Evolutionary conservation across 2,797 vertebrate species (phyloP).

Genomic region (Neomorphus geoffroyi): DNA sequence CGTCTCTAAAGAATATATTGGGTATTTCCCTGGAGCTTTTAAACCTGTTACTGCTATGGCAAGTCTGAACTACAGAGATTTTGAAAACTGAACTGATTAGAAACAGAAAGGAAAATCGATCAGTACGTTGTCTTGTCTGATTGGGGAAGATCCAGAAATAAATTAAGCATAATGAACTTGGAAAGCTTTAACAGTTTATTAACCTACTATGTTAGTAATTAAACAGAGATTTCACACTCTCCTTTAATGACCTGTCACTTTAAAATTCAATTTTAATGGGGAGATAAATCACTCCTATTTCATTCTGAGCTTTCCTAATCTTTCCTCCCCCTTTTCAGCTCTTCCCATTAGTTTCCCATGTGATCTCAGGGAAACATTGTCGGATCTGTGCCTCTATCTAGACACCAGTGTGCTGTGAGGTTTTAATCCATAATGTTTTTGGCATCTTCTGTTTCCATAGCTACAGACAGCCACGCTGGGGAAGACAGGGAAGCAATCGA

Average conservation of each 20-base stretch:
- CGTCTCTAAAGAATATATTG: background rate
- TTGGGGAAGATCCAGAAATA: background rate
- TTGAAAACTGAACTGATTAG: background rate
- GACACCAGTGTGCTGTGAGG: background rate
- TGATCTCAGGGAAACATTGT: background rate
- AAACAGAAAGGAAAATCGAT: background rate
- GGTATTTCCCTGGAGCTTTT: background rate
- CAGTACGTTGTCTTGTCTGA: background rate
- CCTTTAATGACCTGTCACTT: background rate
- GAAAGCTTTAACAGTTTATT: slow-evolving; percentile 1
- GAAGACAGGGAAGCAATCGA: background rate
- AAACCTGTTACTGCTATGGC: background rate
- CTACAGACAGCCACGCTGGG: background rate
- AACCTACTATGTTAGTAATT: background rate
- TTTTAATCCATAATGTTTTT: background rate
- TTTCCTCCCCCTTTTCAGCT: background rate
- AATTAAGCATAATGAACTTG: background rate
- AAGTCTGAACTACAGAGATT: background rate
- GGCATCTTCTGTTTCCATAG: background rate
- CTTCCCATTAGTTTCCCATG: background rate
- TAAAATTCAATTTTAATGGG: background rate
- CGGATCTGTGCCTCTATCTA: background rate
- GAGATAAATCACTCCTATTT: background rate
- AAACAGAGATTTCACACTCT: slow-evolving; percentile 16
- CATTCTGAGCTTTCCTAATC: background rate